Evolutionary conservation across 2,113 vertebrate genomes (phyloP).

Genomic region (Oenanthe oenanthe): DNA sequence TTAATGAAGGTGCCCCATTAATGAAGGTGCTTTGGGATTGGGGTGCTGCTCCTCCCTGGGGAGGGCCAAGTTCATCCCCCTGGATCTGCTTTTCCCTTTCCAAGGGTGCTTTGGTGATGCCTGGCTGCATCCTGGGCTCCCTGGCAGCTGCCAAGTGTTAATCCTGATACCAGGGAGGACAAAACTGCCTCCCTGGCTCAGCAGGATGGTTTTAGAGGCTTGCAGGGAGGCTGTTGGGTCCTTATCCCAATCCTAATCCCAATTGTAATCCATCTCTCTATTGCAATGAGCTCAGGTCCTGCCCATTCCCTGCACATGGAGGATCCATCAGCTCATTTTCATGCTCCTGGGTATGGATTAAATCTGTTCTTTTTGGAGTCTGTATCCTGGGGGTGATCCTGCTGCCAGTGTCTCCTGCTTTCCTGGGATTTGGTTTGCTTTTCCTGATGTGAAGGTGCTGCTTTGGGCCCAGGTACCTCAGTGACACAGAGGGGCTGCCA

Average conservation of each 20-base stretch:
- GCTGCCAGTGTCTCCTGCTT: fast-evolving
- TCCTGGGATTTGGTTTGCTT: neutral
- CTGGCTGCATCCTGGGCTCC: fast-evolving
- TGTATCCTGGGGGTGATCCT: neutral
- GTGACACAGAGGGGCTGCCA: fast-evolving
- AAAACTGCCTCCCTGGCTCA: neutral
- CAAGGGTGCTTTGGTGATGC: neutral
- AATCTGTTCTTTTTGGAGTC: neutral
- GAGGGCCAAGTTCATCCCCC: neutral
- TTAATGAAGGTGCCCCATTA: too few species aligned
- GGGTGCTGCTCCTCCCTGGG: neutral
- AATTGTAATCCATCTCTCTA: fast-evolving
- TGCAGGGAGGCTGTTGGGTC: neutral
- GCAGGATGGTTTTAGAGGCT: fast-evolving
- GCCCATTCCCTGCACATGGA: fast-evolving
- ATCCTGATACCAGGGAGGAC: neutral
- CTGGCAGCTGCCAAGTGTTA: neutral
- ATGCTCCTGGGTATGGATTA: neutral
- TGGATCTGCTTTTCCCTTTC: neutral
- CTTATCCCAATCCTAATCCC: neutral
- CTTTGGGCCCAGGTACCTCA: neutral
- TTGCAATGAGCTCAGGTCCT: neutral
- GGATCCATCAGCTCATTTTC: neutral
- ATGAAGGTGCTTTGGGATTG: neutral
- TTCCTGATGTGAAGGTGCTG: fast-evolving